Evolutionary conservation across 2,113 vertebrate genomes (phyloP).

Genomic region (Chaetorhynchus papuensis): DNA sequence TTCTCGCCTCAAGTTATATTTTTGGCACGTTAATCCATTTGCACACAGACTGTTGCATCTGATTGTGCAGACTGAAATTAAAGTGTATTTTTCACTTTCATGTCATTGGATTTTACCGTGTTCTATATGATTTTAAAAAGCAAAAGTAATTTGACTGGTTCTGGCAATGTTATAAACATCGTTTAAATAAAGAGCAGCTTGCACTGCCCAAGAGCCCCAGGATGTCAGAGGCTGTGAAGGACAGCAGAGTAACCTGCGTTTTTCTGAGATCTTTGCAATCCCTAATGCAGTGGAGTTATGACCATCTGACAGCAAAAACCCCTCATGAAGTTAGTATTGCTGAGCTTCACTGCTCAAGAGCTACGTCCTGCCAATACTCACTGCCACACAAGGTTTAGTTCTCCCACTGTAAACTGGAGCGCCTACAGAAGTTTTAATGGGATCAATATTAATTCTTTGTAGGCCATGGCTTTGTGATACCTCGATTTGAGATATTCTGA

Average conservation of each 20-base stretch:
- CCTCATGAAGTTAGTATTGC: neutral
- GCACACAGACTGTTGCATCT: neutral
- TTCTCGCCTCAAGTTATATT: conserved; percentile 46
- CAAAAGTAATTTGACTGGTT: neutral
- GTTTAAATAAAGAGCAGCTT: neutral
- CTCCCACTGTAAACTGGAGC: neutral
- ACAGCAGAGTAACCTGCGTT: neutral
- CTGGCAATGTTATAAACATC: neutral
- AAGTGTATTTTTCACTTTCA: neutral
- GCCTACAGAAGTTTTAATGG: neutral
- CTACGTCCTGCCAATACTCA: neutral
- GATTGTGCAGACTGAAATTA: neutral
- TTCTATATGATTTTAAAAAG: neutral
- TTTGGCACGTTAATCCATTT: conserved; percentile 43
- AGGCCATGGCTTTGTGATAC: neutral
- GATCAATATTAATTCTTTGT: neutral
- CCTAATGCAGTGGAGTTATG: neutral
- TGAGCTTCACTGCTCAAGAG: neutral
- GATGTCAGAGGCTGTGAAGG: neutral
- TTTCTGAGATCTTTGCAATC: neutral
- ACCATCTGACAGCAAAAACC: neutral
- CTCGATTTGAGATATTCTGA: neutral
- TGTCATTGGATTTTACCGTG: neutral
- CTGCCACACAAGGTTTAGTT: neutral
- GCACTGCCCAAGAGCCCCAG: neutral